A percentile compares a stretch with the other conserved stretches of the same genome.
Conservation (phyloP, 2,113 vertebrate species). For the Gymnorhina tibicen region DNA sequence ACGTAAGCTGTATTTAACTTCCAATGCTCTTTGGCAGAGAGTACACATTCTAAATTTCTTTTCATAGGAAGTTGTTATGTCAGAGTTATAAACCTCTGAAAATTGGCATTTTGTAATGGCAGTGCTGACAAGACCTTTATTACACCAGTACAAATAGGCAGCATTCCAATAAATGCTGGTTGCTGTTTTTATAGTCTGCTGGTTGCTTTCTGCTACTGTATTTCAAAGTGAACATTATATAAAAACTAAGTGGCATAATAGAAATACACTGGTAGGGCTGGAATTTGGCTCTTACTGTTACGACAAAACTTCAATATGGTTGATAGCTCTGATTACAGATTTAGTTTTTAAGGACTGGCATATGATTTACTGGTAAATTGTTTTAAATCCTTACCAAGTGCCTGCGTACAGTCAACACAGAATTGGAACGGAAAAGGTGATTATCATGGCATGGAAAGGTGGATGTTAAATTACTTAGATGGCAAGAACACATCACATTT, state of each 20-base stretch:
- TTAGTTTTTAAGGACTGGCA: neutral
- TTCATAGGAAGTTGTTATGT: neutral
- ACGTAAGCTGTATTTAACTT: neutral
- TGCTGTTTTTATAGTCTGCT: neutral
- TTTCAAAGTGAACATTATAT: neutral
- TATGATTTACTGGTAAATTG: neutral
- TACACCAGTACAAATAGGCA: neutral
- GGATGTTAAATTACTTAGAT: neutral
- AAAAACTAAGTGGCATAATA: neutral
- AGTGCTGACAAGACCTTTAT: constrained; percentile 35
- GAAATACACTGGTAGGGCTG: neutral
- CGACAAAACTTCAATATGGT: neutral
- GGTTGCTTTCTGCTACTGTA: neutral
- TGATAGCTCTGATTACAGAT: neutral
- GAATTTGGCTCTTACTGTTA: neutral
- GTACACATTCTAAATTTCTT: neutral
- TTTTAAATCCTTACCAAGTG: neutral
- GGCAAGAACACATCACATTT: neutral
- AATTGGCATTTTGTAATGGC: constrained; percentile 9
- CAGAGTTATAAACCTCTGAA: constrained; percentile 22
- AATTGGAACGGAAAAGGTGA: neutral
- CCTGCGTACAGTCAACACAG: neutral
- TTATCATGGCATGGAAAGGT: neutral
- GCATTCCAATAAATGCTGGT: neutral
- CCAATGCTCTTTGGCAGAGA: neutral